Conservation (phyloP, 1,140 invertebrate species). For the Drosophila guanche region DNA sequence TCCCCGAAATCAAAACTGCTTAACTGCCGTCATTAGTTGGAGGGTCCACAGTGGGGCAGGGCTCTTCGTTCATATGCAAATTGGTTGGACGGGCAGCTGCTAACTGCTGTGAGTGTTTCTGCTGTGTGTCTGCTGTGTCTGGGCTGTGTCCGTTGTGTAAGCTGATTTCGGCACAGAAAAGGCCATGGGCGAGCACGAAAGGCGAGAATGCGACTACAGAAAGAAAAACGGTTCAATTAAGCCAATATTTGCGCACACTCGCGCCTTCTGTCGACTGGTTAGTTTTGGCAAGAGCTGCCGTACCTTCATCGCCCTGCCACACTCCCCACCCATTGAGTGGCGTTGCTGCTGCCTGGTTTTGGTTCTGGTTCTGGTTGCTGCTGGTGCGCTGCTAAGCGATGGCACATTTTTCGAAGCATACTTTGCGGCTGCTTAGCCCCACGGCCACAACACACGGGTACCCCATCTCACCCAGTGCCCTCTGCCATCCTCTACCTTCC, state of each 20-base stretch:
- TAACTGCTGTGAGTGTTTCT: not conserved
- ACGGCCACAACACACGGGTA: constrained; percentile 28
- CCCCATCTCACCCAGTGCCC: too few relatives aligned
- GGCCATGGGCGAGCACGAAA: constrained; percentile 13
- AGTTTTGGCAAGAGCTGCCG: constrained; percentile 27
- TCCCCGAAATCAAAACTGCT: constrained; percentile 26
- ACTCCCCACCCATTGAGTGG: not conserved
- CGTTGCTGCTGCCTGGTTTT: not conserved
- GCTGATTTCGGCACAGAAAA: constrained; percentile 4
- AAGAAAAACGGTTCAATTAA: constrained; percentile 69
- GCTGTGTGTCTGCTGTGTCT: constrained; percentile 38
- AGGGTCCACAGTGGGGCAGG: constrained; percentile 6
- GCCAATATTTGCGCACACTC: constrained; percentile 79
- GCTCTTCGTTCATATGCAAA: constrained; percentile 64
- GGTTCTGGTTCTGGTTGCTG: not conserved
- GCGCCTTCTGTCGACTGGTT: constrained; percentile 28
- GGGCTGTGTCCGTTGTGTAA: constrained; percentile 28
- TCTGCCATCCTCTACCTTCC: too few relatives aligned
- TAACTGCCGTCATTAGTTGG: constrained; percentile 49
- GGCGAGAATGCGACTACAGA: constrained; percentile 22
- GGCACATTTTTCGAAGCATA: constrained; percentile 67
- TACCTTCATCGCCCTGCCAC: not conserved
- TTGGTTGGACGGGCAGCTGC: constrained; percentile 42
- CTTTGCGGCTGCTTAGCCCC: constrained; percentile 61
- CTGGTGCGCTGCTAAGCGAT: constrained; percentile 43